These are phyloP conservation scores for Brachionus sp. DNA, from an alignment of 1,140 invertebrate species.

Conservation along the genomic window DNA sequence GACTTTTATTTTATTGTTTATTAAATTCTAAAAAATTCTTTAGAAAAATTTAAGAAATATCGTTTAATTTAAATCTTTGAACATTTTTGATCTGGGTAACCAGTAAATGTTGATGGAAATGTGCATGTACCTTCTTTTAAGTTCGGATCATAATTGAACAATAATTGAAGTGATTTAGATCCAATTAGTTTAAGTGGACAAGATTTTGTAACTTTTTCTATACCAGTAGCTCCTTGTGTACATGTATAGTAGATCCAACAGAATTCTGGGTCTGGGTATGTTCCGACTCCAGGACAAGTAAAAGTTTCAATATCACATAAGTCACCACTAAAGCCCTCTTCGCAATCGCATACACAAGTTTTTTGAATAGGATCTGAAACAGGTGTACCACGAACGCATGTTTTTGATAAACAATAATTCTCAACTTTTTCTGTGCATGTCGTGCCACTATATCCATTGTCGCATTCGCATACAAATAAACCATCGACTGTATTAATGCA, in stretches of 20 bases:
- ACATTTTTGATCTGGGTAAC: background rate
- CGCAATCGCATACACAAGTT: background rate
- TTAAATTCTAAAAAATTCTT: background rate
- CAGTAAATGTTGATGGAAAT: conserved; percentile 13
- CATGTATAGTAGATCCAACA: conserved; percentile 29
- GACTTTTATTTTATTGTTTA: background rate
- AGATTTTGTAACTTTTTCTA: background rate
- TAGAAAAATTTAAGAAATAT: background rate
- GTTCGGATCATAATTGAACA: background rate
- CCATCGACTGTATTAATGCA: background rate
- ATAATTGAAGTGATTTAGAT: background rate
- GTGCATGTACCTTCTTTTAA: background rate
- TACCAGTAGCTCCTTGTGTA: background rate
- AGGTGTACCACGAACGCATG: background rate
- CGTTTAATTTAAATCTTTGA: background rate
- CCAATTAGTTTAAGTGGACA: background rate
- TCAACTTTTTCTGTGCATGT: background rate
- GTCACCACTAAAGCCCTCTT: background rate
- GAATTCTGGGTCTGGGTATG: background rate
- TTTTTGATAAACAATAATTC: background rate
- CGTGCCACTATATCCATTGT: background rate
- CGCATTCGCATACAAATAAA: conserved; percentile 42
- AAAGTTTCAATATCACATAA: background rate
- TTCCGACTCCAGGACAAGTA: background rate
- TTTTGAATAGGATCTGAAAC: background rate